These are phyloP conservation scores for Plemyria rubiginata DNA, from an alignment of 2,888 invertebrate genomes.

Conservation along the genomic window DNA sequence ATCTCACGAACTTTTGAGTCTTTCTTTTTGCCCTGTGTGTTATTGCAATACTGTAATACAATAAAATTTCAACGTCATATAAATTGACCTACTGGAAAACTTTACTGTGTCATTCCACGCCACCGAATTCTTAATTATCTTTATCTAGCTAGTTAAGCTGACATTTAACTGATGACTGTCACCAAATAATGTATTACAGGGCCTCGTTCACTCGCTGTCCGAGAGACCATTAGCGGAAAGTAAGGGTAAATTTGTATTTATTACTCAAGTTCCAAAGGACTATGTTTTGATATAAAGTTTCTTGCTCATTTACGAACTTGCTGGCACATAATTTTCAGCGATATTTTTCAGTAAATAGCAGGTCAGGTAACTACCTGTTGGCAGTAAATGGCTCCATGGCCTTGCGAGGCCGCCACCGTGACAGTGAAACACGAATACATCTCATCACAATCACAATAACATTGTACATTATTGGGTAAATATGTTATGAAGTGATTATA, in stretches of 20 bases:
- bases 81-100: not conserved
- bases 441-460: not conserved
- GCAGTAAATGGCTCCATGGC: slow-evolving; percentile 25
- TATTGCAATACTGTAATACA: too few relatives aligned
- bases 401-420: slow-evolving; percentile 32
- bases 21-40: too few relatives aligned
- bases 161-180: slow-evolving; percentile 10
- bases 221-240: too few relatives aligned
- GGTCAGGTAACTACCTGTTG: slow-evolving; percentile 13
- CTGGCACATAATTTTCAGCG: not conserved
- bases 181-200: not conserved
- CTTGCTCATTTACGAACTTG: not conserved
- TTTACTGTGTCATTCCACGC: slow-evolving; percentile 6
- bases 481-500: too few relatives aligned
- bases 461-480: not conserved
- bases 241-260: too few relatives aligned
- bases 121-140: slow-evolving; percentile 19
- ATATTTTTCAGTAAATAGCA: slow-evolving; percentile 11
- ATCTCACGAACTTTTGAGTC: too few relatives aligned
- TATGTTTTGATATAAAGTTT: too few relatives aligned
- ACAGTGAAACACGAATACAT: slow-evolving; percentile 20
- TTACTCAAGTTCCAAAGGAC: too few relatives aligned
- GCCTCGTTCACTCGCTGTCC: not conserved
- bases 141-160: slow-evolving; percentile 6
- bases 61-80: not conserved